Evolutionary conservation across 2,888 invertebrate species (phyloP), one percentile per base, ranked within the genome.

Genomic region (Drosophila tanythrix): DNA sequence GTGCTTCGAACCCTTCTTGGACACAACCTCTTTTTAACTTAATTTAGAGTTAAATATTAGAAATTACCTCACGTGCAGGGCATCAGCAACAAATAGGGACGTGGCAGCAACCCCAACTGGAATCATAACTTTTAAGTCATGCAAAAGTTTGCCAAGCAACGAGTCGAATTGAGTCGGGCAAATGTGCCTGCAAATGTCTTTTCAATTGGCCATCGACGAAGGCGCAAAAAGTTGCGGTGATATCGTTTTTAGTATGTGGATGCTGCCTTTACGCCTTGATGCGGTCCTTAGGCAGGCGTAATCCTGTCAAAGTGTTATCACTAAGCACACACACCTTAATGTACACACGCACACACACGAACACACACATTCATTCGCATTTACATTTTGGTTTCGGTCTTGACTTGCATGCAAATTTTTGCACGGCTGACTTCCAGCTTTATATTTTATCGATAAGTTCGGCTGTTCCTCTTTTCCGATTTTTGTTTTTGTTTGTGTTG

Each of bases 241-340:
- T 85, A 82, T 85, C 81, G 81, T 68, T 79, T 70, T 61, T 74
- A 81, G 72, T 68, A 61, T 65, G 75, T 73, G 60, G 38, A 10
- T 52, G 53, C 63, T 55, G 62, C 50, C 50, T 60, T 71, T 53
- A 52, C 69, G 72, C 84, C 67, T 88, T 81, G 86, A 83, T 88
- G 87, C 82, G 86, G 86, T 88, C 76, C 90, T 87, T 87, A 90
- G 79, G 80, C 87, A 88, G 80, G 82, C 89, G 83, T 86, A 90
- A 87, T 87, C 90, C 90, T 87, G 89, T 88, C 89, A 88, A 90
- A 90, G 83, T 82, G 83, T 83, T 90, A 88, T 86, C 90, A 83
- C 72, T 78, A 79, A 71, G 78, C 80, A 71, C 67, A 74, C 61
- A 69, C 70, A 48, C 72, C 60, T 67, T 40, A 55, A 58, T 66